Percentiles rank a stretch among this genome's conserved stretches.
phyloP scores from a whole-genome alignment of 2,888 invertebrate species.

The Aporophyla nigra region DNA sequence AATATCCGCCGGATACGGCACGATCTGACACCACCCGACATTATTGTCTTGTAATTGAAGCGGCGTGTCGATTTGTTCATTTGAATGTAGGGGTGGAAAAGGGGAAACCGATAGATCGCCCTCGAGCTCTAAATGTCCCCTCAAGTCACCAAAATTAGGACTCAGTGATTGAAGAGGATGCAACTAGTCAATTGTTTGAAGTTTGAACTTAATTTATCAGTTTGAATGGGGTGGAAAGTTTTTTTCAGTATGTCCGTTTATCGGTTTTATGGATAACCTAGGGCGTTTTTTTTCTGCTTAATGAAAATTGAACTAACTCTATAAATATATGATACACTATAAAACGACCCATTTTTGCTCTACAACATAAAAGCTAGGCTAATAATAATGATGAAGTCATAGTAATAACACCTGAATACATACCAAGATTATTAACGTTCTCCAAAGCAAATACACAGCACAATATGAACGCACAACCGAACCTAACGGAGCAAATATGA shows the following conservation, averaged over 20 bases:
- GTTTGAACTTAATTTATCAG: conserved; percentile 58
- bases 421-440: conserved; percentile 47
- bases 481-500: background rate
- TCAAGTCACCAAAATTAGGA: conserved; percentile 56
- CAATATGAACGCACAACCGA: conserved; percentile 2
- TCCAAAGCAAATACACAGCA: conserved; percentile 27
- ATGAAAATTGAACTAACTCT: background rate
- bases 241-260: conserved; percentile 8
- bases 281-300: too few relatives aligned
- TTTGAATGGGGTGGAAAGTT: conserved; percentile 34
- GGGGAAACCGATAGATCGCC: conserved; percentile 51
- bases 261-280: background rate
- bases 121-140: conserved; percentile 46
- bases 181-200: conserved; percentile 54
- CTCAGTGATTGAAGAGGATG: conserved; percentile 57
- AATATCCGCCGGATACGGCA: conserved; percentile 89
- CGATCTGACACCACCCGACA: conserved; percentile 78
- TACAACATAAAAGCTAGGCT: background rate
- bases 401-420: conserved; percentile 28
- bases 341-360: background rate
- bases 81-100: conserved; percentile 69
- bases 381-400: conserved; percentile 43
- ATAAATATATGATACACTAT: background rate
- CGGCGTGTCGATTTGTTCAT: conserved; percentile 86
- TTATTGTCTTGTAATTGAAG: conserved; percentile 88